These are phyloP conservation scores for Paratilapia polleni DNA, from an alignment of 2,113 vertebrate genomes.

Conservation along the genomic window DNA sequence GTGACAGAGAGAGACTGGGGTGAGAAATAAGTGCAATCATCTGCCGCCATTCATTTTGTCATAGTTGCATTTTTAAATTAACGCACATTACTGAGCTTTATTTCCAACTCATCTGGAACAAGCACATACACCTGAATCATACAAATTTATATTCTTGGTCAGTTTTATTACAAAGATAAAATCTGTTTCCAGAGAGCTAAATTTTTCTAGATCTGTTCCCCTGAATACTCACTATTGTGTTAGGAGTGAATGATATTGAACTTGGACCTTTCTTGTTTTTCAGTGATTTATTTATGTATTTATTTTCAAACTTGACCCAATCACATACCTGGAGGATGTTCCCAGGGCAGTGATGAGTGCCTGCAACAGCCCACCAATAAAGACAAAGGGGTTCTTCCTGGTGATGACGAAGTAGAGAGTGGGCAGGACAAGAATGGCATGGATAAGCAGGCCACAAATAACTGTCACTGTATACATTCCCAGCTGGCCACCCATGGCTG, in stretches of 20 bases:
- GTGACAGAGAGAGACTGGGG: neutral
- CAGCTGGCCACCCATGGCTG: conserved; percentile 92
- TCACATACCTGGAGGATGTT: conserved; percentile 92
- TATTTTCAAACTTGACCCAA: neutral
- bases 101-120: neutral
- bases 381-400: conserved; percentile 92
- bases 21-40: neutral
- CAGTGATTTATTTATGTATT: neutral
- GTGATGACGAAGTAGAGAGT: conserved; percentile 93
- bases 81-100: neutral
- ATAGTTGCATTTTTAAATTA: too few relatives aligned
- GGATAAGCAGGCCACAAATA: conserved; percentile 90
- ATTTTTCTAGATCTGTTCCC: neutral
- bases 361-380: conserved; percentile 92
- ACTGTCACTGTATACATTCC: conserved; percentile 97
- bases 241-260: neutral
- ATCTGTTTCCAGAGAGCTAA: neutral
- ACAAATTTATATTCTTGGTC: neutral
- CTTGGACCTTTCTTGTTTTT: neutral
- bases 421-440: conserved; percentile 88
- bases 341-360: conserved; percentile 95
- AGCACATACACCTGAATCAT: neutral
- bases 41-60: neutral
- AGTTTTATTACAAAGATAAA: neutral
- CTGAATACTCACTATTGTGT: too few relatives aligned